Conservation (phyloP, 2,113 vertebrate species). For the Malurus elegans region DNA sequence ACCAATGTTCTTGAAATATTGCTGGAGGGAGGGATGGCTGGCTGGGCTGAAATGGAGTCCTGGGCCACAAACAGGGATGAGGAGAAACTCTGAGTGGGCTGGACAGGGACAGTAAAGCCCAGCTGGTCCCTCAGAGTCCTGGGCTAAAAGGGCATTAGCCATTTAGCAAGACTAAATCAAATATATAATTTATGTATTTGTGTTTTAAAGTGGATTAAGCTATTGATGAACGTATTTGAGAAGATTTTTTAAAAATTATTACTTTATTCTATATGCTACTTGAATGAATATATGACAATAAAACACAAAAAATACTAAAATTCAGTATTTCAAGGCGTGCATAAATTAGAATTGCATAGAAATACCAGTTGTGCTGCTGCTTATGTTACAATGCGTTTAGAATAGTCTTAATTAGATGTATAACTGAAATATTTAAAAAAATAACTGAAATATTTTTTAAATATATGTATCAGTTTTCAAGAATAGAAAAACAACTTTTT, state of each 20-base stretch:
- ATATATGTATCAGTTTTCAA: too few species aligned
- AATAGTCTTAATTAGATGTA: neutral
- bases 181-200: neutral
- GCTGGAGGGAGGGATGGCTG: neutral
- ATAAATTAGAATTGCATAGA: neutral
- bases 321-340: neutral
- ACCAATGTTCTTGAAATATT: too few species aligned
- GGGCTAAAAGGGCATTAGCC: neutral
- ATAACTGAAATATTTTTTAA: neutral
- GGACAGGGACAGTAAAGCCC: neutral
- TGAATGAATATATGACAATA: neutral
- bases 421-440: neutral
- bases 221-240: rapidly evolving
- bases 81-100: neutral
- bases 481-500: neutral
- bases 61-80: neutral
- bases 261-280: neutral
- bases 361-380: neutral
- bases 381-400: neutral
- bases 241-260: neutral
- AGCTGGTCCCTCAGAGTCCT: neutral
- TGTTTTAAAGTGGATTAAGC: neutral
- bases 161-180: neutral
- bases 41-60: neutral
- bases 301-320: neutral